Base-by-base conservation (phyloP, 2,888 invertebrate species). In the Conchocele bisecta region DNA sequence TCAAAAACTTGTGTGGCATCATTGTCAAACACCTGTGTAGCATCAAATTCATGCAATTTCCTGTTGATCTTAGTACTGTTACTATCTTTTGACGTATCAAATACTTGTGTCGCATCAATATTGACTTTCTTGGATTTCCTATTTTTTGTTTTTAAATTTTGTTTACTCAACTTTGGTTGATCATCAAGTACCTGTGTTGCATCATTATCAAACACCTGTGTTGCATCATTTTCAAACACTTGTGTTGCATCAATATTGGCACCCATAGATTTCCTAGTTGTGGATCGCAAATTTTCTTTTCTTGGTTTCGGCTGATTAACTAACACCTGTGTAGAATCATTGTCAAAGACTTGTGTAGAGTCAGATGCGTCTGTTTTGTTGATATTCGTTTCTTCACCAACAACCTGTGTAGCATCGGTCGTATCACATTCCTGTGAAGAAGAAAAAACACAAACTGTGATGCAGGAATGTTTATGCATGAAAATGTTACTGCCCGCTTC, bases 301-400 rank as follows among this genome's bases (percentile, higher is more conserved):
- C 28, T 24, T 29, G 37, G 41, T n/a, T 51, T 37, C 15, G 13
- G 15, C 20, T 54, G 39, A 15, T 46, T 54, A 17, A 56, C 64
- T 37, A 67, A 20, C 22, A 68, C 57, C 48, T 65, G 69, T 13
- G 74, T 74, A 5, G 60, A 58, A 51, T 61, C 68, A 39, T 68
- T 56, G 35, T n/a, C 48, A 17, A 51, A 11, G 4, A 28, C 66
- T 26, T 42, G 48, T 9, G 56, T 46, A 42, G 61, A 41, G 31
- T 13, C 29, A 7, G 37, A 51, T 24, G 33, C 24, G n/a, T n/a
- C n/a, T n/a, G n/a, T n/a, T n/a, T n/a, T n/a, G n/a, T n/a, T n/a
- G n/a, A n/a, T n/a, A n/a, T n/a, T n/a, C n/a, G n/a, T n/a, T n/a
- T n/a, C n/a, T n/a, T n/a, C n/a, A n/a, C n/a, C n/a, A n/a, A n/a